phyloP scores from a whole-genome alignment of 1,140 invertebrate species.

The Heliconius nattereri region DNA sequence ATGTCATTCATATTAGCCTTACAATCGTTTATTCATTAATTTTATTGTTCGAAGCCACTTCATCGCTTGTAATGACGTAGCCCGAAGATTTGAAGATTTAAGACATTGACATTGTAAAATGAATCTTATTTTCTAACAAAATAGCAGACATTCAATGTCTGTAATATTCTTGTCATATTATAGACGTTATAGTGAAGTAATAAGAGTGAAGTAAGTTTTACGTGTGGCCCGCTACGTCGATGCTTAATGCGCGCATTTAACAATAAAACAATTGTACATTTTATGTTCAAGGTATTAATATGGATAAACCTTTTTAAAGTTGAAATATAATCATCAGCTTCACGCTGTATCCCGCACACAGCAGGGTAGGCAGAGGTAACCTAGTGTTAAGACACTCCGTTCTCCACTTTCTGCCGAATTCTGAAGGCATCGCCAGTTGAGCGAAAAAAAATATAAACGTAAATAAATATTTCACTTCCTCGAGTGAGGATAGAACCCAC shows the following conservation, averaged over 20 bases:
- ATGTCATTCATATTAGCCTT: conserved; percentile 13
- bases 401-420: too few relatives aligned
- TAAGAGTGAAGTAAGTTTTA: conserved; percentile 35
- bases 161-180: conserved; percentile 25
- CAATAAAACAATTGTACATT: conserved; percentile 54
- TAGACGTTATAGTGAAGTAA: conserved; percentile 20
- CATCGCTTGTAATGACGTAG: conserved; percentile 41
- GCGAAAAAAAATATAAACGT: too few relatives aligned
- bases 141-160: not conserved
- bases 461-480: too few relatives aligned
- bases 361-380: too few relatives aligned
- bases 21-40: conserved; percentile 7
- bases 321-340: not conserved
- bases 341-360: too few relatives aligned
- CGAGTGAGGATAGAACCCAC: too few relatives aligned
- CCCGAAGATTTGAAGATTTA: not conserved
- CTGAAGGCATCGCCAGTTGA: too few relatives aligned
- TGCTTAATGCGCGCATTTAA: conserved; percentile 49
- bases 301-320: conserved; percentile 35
- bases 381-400: too few relatives aligned
- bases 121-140: conserved; percentile 8
- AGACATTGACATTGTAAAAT: not conserved
- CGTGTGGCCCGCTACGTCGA: conserved; percentile 49
- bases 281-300: conserved; percentile 31
- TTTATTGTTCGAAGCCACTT: conserved; percentile 39